Evolutionary conservation across 2,888 invertebrate genomes (phyloP).

Genomic region (Ephialtes manifestator): DNA sequence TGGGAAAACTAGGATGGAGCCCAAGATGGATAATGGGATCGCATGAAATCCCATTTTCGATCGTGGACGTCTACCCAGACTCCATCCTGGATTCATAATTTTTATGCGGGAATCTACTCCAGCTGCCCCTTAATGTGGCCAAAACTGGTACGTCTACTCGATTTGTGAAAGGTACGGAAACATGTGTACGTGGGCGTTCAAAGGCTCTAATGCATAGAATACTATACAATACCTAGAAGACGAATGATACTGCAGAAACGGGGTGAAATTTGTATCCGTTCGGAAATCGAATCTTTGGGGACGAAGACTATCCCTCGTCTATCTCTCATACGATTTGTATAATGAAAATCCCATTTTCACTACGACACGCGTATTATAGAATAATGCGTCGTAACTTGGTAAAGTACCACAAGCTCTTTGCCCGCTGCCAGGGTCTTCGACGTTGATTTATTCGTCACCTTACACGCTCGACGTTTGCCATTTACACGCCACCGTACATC

Average conservation of each 20-base stretch:
- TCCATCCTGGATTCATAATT: not conserved
- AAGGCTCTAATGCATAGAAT: not conserved
- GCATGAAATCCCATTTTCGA: no score
- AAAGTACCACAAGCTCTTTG: slow-evolving; percentile 24
- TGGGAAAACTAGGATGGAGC: no score
- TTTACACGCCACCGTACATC: slow-evolving; percentile 70
- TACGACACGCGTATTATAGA: slow-evolving; percentile 43
- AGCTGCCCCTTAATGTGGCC: slow-evolving; percentile 38
- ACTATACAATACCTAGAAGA: slow-evolving; percentile 18
- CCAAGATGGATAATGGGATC: no score
- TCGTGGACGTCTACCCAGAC: no score
- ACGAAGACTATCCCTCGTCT: not conserved
- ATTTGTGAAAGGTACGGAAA: slow-evolving; percentile 56
- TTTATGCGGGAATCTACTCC: slow-evolving; percentile 46
- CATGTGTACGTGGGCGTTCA: slow-evolving; percentile 8
- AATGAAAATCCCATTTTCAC: slow-evolving; percentile 40
- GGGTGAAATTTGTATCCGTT: slow-evolving; percentile 33
- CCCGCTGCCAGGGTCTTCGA: slow-evolving; percentile 27
- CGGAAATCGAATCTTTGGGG: slow-evolving; percentile 35
- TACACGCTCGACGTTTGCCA: slow-evolving; percentile 71
- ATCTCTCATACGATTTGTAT: slow-evolving; percentile 54
- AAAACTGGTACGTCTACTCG: slow-evolving; percentile 32
- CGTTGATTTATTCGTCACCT: slow-evolving; percentile 76
- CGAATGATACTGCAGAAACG: slow-evolving; percentile 44
- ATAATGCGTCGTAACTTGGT: not conserved